These are phyloP conservation scores for Tapera naevia DNA, from an alignment of 2,797 vertebrate species.

Conservation along the genomic window DNA sequence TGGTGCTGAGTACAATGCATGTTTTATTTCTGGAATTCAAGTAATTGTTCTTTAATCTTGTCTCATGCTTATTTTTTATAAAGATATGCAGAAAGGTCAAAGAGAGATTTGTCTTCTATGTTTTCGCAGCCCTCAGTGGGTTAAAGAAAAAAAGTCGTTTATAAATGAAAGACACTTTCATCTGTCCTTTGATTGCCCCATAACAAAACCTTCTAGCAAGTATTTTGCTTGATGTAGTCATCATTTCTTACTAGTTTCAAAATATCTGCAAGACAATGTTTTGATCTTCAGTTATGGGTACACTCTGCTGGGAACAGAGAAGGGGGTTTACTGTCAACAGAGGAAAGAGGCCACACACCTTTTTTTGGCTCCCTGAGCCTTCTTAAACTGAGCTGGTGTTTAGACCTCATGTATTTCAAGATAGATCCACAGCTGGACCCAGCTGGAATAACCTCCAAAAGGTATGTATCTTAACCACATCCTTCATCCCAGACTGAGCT, in stretches of 20 bases:
- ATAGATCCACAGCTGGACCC: not conserved
- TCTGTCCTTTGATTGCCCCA: constrained; percentile 34
- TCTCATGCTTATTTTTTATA: constrained; percentile 33
- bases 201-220: constrained; percentile 4
- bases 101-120: constrained; percentile 35
- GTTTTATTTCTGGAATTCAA: constrained; percentile 48
- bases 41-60: constrained; percentile 41
- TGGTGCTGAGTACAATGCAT: not conserved
- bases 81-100: constrained; percentile 47
- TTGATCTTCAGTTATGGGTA: not conserved
- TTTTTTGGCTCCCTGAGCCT: not conserved
- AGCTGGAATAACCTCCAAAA: not conserved
- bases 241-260: constrained; percentile 32
- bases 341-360: not conserved
- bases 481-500: not conserved
- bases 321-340: not conserved
- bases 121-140: not conserved
- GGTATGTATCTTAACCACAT: not conserved
- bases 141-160: constrained; percentile 56
- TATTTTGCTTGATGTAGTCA: not conserved
- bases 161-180: constrained; percentile 63
- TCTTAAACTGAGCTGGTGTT: not conserved
- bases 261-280: constrained; percentile 6
- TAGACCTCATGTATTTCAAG: not conserved
- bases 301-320: not conserved